These are phyloP conservation scores for Lepidotrigona ventralis DNA, from an alignment of 1,140 invertebrate species.

Conservation along the genomic window DNA sequence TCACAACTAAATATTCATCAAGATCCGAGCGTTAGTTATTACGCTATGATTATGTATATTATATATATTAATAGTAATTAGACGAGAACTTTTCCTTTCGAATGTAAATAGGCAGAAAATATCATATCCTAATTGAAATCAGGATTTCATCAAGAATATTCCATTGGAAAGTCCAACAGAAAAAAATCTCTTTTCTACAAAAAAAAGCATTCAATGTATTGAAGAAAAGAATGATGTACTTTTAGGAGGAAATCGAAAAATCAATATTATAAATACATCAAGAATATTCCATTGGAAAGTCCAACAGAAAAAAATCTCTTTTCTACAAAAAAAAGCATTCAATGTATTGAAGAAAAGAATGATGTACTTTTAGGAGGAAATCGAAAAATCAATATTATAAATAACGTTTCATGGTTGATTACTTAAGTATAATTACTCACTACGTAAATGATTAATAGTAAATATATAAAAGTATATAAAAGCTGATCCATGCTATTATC, in stretches of 20 bases:
- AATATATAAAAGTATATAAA: too few species aligned
- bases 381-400: not conserved
- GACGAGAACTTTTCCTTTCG: conserved; percentile 39
- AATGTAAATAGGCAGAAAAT: not conserved
- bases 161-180: not conserved
- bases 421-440: not conserved
- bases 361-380: not conserved
- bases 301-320: not conserved
- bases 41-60: too few species aligned
- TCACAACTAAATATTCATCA: not conserved
- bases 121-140: not conserved
- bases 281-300: not conserved
- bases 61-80: conserved; percentile 31
- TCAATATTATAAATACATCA: not conserved
- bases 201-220: not conserved
- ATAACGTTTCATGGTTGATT: not conserved
- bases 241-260: not conserved
- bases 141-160: not conserved
- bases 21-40: not conserved
- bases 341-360: not conserved
- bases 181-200: not conserved
- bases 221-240: not conserved
- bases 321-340: not conserved
- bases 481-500: not conserved
- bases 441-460: conserved; percentile 20